Conservation (phyloP, 1,140 invertebrate species). For the Eulimnadia texana region DNA sequence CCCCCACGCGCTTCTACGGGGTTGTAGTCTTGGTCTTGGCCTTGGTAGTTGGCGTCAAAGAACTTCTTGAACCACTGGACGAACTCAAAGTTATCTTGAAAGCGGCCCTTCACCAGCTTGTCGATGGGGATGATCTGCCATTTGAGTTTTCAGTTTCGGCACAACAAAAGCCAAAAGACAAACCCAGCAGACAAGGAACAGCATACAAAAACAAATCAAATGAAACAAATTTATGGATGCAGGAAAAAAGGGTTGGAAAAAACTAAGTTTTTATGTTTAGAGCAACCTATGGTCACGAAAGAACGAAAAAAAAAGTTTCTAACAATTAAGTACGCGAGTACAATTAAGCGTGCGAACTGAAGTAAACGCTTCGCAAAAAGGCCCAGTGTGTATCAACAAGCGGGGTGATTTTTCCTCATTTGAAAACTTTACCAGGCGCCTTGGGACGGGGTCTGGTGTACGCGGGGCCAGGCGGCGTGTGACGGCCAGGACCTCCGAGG, state of each 20-base stretch:
- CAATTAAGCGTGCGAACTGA: too few species aligned
- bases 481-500: conserved; percentile 30
- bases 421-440: background rate
- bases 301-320: background rate
- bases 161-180: conserved; percentile 21
- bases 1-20: conserved; percentile 67
- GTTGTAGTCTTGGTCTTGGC: conserved; percentile 71
- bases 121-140: conserved; percentile 71
- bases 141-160: conserved; percentile 14
- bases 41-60: conserved; percentile 94
- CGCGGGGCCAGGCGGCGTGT: conserved; percentile 26
- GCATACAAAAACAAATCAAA: background rate
- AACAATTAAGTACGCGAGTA: too few species aligned
- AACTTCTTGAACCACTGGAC: conserved; percentile 99
- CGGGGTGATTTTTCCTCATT: background rate
- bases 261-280: conserved; percentile 15
- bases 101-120: conserved; percentile 81
- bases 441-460: conserved; percentile 8
- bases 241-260: background rate
- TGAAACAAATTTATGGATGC: background rate
- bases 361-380: too few species aligned
- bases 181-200: conserved; percentile 24
- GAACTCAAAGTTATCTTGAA: conserved; percentile 98
- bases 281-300: conserved; percentile 1
- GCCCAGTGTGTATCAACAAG: too few species aligned